Evolutionary conservation across 2,113 vertebrate genomes (phyloP).

Genomic region (Scolopax mira): DNA sequence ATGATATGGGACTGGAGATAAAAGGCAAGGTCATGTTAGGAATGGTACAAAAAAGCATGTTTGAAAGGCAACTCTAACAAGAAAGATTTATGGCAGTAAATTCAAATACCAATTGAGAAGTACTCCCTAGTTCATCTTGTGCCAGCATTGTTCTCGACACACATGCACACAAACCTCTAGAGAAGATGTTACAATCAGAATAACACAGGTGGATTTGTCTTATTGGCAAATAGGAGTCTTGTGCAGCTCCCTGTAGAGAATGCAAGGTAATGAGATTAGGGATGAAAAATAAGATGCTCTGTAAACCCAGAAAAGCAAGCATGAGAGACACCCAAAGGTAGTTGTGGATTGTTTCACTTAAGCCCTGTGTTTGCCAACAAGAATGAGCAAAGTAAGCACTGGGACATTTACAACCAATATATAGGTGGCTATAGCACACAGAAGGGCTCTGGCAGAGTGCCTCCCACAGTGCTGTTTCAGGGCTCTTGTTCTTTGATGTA

Average conservation of each 20-base stretch:
- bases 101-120: neutral
- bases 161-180: neutral
- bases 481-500: neutral
- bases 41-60: neutral
- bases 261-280: neutral
- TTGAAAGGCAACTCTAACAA: neutral
- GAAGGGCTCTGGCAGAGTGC: neutral
- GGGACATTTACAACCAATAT: neutral
- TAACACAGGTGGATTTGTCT: neutral
- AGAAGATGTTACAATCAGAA: neutral
- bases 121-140: neutral
- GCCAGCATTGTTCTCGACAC: neutral
- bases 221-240: neutral
- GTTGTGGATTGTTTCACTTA: neutral
- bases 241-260: neutral
- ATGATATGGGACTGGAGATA: neutral
- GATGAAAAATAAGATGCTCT: conserved; percentile 16
- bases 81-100: neutral
- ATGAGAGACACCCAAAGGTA: neutral
- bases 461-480: neutral
- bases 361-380: neutral
- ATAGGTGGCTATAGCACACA: rapidly evolving
- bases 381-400: neutral
- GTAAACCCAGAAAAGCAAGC: conserved; percentile 12
- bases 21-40: neutral